Percentiles rank a stretch among this genome's conserved stretches.
phyloP scores from a whole-genome alignment of 2,888 invertebrate species.

The Eupithecia tripunctaria region DNA sequence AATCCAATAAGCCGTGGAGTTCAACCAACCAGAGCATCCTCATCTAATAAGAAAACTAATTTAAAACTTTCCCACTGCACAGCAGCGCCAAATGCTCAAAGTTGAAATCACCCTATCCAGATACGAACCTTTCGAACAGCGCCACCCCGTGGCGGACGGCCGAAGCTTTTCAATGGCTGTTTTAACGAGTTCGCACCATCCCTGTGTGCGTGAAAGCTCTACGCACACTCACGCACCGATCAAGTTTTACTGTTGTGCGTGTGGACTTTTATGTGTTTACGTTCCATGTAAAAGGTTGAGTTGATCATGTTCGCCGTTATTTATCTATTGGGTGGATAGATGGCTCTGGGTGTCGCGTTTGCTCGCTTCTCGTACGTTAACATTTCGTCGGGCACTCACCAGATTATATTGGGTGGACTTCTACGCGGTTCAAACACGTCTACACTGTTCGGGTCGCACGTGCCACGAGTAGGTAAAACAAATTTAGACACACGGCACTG shows the following conservation, averaged over 20 bases:
- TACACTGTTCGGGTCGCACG: constrained; percentile 62
- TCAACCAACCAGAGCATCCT: constrained; percentile 49
- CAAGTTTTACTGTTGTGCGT: constrained; percentile 67
- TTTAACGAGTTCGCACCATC: constrained; percentile 62
- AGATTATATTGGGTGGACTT: constrained; percentile 58
- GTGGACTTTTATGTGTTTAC: constrained; percentile 69
- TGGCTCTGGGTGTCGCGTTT: constrained; percentile 72
- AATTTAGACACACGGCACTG: constrained; percentile 73
- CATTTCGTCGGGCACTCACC: constrained; percentile 63
- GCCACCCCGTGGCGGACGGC: constrained; percentile 81
- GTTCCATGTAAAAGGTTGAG: constrained; percentile 67
- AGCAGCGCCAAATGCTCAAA: constrained; percentile 70
- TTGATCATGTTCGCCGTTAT: constrained; percentile 62
- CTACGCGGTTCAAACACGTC: constrained; percentile 68
- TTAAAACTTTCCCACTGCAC: constrained; percentile 62
- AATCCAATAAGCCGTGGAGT: constrained; percentile 57
- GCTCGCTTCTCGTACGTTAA: constrained; percentile 34
- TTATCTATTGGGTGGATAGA: constrained; percentile 74
- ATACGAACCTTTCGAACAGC: constrained; percentile 70
- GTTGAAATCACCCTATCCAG: constrained; percentile 54
- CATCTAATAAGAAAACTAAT: constrained; percentile 69
- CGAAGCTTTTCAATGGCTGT: constrained; percentile 79
- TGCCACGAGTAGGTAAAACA: constrained; percentile 55
- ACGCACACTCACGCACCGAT: constrained; percentile 70
- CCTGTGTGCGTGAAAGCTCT: constrained; percentile 69